A percentile compares a stretch with the other conserved stretches of the same genome.
Conservation (phyloP, 2,797 vertebrate species). For the Heliangelus exortis region DNA sequence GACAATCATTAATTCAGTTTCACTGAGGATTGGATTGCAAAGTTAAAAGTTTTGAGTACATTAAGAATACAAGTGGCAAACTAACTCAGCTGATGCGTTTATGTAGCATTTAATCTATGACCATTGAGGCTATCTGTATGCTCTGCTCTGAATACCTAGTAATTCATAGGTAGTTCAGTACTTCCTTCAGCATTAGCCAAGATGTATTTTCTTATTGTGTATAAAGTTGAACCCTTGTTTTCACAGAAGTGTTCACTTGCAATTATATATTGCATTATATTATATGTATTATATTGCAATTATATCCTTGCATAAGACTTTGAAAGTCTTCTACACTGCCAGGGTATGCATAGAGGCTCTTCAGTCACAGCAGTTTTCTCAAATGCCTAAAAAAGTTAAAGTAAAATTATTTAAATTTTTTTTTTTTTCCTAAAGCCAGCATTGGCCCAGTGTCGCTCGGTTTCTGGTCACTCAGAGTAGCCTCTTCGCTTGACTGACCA, state of each 20-base stretch:
- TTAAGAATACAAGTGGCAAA: neutral
- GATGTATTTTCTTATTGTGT: neutral
- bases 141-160: neutral
- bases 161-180: neutral
- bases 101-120: neutral
- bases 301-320: neutral
- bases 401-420: accelerated
- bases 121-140: neutral
- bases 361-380: neutral
- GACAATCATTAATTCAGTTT: neutral
- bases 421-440: neutral
- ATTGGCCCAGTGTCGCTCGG: neutral
- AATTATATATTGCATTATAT: too few species aligned
- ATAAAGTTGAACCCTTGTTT: neutral
- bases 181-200: neutral
- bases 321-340: neutral
- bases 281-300: too few species aligned
- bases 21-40: neutral
- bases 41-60: neutral
- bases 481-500: neutral
- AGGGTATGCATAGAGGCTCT: neutral
- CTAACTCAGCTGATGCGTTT: neutral
- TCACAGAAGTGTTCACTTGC: neutral
- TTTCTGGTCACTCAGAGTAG: neutral
- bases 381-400: neutral